Percentiles rank a stretch among this genome's conserved stretches.
phyloP scores from a whole-genome alignment of 2,888 invertebrate genomes.

The Orgyia antiqua region DNA sequence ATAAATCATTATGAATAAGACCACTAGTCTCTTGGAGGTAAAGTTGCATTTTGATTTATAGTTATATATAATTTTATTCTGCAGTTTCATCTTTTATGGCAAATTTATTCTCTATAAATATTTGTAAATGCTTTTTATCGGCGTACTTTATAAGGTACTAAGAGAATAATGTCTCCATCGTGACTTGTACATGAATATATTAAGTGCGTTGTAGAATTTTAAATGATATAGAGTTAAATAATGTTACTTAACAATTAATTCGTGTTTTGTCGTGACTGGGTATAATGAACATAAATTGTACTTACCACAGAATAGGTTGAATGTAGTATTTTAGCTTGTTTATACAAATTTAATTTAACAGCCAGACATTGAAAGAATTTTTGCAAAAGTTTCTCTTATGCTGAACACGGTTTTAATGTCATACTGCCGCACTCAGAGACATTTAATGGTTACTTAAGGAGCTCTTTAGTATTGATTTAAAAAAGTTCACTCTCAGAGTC shows the following conservation, averaged over 20 bases:
- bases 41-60: no score
- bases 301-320: not conserved
- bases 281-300: not conserved
- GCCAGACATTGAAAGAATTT: no score
- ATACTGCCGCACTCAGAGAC: no score
- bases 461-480: no score
- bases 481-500: no score
- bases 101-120: constrained; percentile 8
- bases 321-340: no score
- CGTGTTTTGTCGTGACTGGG: constrained; percentile 13
- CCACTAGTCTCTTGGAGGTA: no score
- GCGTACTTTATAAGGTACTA: constrained; percentile 18
- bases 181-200: constrained; percentile 24
- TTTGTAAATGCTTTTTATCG: constrained; percentile 14
- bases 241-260: constrained; percentile 13
- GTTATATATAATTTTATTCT: constrained; percentile 4
- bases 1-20: no score
- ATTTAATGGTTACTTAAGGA: no score
- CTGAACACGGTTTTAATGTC: no score
- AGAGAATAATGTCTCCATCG: constrained; percentile 32
- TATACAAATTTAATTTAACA: no score
- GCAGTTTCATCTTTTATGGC: constrained; percentile 12
- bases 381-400: no score
- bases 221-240: constrained; percentile 15
- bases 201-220: constrained; percentile 2